A percentile compares a stretch with the other conserved stretches of the same genome.
Evolutionary conservation across 2,888 invertebrate genomes (phyloP).

Genomic region (Malacosoma neustria): DNA sequence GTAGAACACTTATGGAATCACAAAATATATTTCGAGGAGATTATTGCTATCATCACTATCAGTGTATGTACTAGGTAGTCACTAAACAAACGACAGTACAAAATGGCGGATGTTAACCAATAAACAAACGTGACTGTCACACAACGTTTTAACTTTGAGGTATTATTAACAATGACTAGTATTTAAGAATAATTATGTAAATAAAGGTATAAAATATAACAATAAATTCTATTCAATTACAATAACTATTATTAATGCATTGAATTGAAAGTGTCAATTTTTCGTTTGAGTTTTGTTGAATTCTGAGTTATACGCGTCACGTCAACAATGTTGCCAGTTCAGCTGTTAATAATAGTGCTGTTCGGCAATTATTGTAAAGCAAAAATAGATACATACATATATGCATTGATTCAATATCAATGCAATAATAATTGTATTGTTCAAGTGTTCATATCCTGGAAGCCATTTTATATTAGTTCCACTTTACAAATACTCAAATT

Average conservation of each 20-base stretch:
- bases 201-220: neutral
- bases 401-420: too few species aligned
- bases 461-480: too few species aligned
- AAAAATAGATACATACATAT: too few species aligned
- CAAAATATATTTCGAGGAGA: conserved; percentile 50
- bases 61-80: conserved; percentile 61
- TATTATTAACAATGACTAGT: conserved; percentile 2
- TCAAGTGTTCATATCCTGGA: too few species aligned
- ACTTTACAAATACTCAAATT: too few species aligned
- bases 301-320: too few species aligned
- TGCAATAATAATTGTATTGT: too few species aligned
- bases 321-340: conserved; percentile 3
- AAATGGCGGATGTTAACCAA: conserved; percentile 75
- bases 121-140: conserved; percentile 72
- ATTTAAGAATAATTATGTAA: neutral
- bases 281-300: conserved; percentile 15
- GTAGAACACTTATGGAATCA: conserved; percentile 57
- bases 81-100: conserved; percentile 75
- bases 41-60: conserved; percentile 59
- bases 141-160: conserved; percentile 29
- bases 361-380: too few species aligned
- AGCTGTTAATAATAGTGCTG: too few species aligned
- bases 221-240: neutral
- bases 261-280: conserved; percentile 1
- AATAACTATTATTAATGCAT: conserved; percentile 8